These are phyloP conservation scores for Caloenas nicobarica DNA, from an alignment of 2,113 vertebrate species.

Conservation along the genomic window DNA sequence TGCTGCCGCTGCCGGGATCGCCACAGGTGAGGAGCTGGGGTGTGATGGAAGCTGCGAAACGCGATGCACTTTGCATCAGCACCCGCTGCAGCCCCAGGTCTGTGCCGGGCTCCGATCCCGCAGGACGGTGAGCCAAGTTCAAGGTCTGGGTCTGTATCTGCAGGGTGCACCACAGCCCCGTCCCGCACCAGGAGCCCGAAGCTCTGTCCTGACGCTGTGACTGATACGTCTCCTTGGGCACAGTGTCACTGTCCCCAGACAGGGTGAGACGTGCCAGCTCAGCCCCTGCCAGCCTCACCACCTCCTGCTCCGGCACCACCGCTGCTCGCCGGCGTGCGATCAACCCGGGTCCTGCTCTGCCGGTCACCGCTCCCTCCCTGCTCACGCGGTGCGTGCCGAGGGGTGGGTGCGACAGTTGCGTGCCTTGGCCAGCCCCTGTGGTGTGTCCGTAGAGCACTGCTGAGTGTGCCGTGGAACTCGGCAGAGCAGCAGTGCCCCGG, in stretches of 20 bases:
- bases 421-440: no score
- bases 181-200: neutral
- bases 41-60: neutral
- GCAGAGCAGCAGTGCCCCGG: neutral
- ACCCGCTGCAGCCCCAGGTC: neutral
- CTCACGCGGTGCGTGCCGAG: neutral
- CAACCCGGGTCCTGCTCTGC: neutral
- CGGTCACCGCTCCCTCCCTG: neutral
- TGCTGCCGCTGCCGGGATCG: neutral
- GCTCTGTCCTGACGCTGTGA: neutral
- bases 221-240: accelerated
- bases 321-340: accelerated
- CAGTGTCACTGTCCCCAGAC: accelerated
- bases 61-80: neutral
- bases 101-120: neutral
- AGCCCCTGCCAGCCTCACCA: neutral
- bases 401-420: neutral
- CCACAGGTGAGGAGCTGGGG: neutral
- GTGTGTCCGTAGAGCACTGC: neutral
- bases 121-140: neutral
- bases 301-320: accelerated
- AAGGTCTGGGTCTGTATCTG: no score
- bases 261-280: accelerated
- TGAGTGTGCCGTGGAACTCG: accelerated
- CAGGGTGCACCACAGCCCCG: accelerated